A percentile compares a stretch with the other conserved stretches of the same genome.
Conservation (phyloP, 2,113 vertebrate genomes). For the Salvelinus alpinus region DNA sequence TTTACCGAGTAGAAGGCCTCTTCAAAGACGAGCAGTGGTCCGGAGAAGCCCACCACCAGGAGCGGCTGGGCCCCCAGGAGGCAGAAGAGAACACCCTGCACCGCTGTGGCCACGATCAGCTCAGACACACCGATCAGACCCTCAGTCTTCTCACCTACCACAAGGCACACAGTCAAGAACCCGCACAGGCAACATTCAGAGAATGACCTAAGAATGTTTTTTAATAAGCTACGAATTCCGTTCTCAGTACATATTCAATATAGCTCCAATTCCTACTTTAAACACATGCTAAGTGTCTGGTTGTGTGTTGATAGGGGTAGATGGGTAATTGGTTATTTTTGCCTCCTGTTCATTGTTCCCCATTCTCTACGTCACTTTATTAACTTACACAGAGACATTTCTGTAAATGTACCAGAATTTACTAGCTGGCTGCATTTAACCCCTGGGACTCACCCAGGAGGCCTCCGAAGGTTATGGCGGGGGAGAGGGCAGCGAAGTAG, state of each 20-base stretch:
- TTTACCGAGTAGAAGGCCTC: constrained; percentile 92
- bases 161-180: not conserved
- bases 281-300: too few relatives aligned
- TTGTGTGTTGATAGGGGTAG: too few relatives aligned
- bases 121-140: constrained; percentile 94
- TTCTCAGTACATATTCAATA: too few relatives aligned
- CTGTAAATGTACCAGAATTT: too few relatives aligned
- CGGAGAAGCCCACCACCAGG: constrained; percentile 93
- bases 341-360: too few relatives aligned
- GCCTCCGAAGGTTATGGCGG: constrained; percentile 94
- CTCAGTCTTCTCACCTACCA: constrained; percentile 90
- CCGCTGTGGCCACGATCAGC: constrained; percentile 89
- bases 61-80: constrained; percentile 91
- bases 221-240: too few relatives aligned
- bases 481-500: constrained; percentile 93
- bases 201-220: not conserved
- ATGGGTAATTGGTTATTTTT: too few relatives aligned
- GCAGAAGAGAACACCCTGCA: constrained; percentile 91
- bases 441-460: constrained; percentile 81
- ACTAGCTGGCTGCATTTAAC: too few relatives aligned
- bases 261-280: too few relatives aligned
- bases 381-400: too few relatives aligned
- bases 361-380: too few relatives aligned
- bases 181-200: not conserved
- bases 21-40: constrained; percentile 92